phyloP scores from a whole-genome alignment of 2,113 vertebrate species.

The Melozone crissalis region DNA sequence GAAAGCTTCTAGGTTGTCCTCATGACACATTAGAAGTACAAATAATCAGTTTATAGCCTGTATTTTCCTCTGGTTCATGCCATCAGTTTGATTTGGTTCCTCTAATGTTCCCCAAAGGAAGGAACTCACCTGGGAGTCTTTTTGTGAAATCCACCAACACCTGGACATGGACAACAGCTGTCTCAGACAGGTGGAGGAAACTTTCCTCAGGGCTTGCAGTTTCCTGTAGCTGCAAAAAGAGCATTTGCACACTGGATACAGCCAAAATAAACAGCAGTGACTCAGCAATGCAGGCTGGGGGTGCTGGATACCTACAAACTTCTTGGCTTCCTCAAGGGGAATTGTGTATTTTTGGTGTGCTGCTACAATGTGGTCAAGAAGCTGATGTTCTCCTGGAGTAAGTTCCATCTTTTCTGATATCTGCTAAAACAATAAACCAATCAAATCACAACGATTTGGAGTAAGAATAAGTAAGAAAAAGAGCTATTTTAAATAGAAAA shows the following conservation, averaged over 20 bases:
- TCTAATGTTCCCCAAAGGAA: not conserved
- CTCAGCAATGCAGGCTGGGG: not conserved
- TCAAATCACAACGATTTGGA: not conserved
- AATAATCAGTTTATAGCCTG: not conserved
- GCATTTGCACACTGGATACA: not conserved
- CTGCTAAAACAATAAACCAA: constrained; percentile 9
- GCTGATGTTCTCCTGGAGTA: constrained; percentile 80
- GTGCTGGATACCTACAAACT: constrained; percentile 77
- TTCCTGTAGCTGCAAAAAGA: constrained; percentile 80
- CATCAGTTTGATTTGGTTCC: not conserved
- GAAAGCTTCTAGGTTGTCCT: not conserved
- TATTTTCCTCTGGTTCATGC: not conserved
- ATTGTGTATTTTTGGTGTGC: constrained; percentile 83
- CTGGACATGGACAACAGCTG: constrained; percentile 76
- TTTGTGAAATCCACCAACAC: constrained; percentile 87
- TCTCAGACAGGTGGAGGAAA: constrained; percentile 75
- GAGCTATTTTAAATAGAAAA: not conserved
- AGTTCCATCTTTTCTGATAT: constrained; percentile 72
- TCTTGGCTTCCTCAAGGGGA: constrained; percentile 75
- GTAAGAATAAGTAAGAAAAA: not conserved
- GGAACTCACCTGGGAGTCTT: constrained; percentile 78
- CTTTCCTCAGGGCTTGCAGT: constrained; percentile 77
- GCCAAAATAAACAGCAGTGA: not conserved
- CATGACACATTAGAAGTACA: not conserved
- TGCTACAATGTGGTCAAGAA: constrained; percentile 86